Conservation (phyloP, 2,888 invertebrate species). For the Callyntrura sp. region DNA sequence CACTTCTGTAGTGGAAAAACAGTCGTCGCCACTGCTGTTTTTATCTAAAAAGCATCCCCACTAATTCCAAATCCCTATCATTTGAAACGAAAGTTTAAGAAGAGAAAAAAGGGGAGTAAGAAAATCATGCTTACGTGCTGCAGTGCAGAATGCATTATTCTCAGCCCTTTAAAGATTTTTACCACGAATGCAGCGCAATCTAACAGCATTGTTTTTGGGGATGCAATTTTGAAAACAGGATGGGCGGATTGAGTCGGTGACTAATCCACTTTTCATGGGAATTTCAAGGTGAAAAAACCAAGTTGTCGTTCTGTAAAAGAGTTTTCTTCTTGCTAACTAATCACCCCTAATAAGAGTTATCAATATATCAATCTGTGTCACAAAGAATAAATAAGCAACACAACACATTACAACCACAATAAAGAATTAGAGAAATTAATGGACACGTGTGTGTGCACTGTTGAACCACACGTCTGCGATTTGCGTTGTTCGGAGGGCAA, state of each 20-base stretch:
- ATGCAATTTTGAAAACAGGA: slow-evolving; percentile 7
- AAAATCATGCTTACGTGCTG: too few relatives aligned
- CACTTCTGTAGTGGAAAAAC: too few relatives aligned
- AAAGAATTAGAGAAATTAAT: slow-evolving; percentile 19
- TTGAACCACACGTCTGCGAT: slow-evolving; percentile 19
- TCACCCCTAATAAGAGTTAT: slow-evolving; percentile 34
- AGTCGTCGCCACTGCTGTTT: too few relatives aligned
- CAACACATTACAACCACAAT: neutral
- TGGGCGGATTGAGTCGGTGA: slow-evolving; percentile 42
- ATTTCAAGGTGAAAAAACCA: neutral
- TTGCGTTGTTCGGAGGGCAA: neutral
- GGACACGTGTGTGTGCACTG: slow-evolving; percentile 39
- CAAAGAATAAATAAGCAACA: slow-evolving; percentile 16
- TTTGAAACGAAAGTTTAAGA: too few relatives aligned
- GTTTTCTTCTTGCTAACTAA: neutral
- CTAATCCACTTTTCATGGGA: slow-evolving; percentile 30
- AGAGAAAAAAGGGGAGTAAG: too few relatives aligned
- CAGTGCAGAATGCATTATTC: too few relatives aligned
- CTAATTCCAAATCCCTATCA: too few relatives aligned
- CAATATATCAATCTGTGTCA: slow-evolving; percentile 71
- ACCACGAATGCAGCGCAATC: too few relatives aligned
- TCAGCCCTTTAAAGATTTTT: too few relatives aligned
- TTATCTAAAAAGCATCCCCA: too few relatives aligned
- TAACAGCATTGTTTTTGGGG: neutral
- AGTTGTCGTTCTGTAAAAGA: neutral